Conservation (phyloP, 2,113 vertebrate species). For the Rynchops niger region DNA sequence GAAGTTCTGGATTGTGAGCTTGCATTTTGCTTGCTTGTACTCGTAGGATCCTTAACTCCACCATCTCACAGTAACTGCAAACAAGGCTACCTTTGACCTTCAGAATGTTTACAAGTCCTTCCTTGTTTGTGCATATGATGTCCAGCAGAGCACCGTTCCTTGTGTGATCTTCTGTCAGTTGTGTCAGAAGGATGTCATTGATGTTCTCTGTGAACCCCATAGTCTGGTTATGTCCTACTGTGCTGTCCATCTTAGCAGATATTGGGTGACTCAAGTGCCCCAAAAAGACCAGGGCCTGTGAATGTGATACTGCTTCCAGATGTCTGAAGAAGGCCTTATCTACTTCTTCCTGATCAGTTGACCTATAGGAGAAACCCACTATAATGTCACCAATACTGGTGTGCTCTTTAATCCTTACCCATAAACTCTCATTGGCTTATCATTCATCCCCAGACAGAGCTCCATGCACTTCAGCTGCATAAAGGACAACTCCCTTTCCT, state of each 20-base stretch:
- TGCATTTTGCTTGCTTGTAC: background rate
- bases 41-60: background rate
- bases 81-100: background rate
- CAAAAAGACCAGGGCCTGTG: background rate
- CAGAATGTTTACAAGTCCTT: background rate
- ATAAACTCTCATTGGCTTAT: background rate
- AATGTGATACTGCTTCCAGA: background rate
- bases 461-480: background rate
- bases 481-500: background rate
- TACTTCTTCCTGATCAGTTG: background rate
- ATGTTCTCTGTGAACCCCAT: background rate
- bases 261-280: background rate
- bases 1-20: background rate
- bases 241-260: background rate
- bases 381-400: background rate
- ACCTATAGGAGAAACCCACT: background rate
- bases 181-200: background rate
- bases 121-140: background rate
- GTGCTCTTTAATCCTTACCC: background rate
- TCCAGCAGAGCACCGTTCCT: background rate
- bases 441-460: background rate
- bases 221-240: background rate
- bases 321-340: background rate
- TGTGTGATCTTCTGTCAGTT: background rate
- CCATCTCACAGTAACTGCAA: background rate